Base-by-base conservation (phyloP, 2,888 invertebrate genomes). In the Platycheirus albimanus region DNA sequence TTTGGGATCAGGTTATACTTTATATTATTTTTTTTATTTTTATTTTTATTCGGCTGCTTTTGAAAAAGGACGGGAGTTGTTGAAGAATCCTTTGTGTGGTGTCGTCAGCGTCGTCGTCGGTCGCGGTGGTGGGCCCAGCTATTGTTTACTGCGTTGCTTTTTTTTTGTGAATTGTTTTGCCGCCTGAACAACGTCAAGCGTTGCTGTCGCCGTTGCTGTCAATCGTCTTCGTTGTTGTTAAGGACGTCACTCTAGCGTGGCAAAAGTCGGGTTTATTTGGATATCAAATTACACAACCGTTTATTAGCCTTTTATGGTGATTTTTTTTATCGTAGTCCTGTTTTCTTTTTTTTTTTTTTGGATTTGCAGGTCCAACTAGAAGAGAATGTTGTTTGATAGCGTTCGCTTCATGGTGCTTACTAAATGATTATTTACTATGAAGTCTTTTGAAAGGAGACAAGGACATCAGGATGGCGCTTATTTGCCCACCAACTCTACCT, bases 261-360 rank as follows among this genome's bases (percentile, higher is more conserved):
- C 49, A 83, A 77, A 83, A 83, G 81, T 72, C 78, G 67, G 71
- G 78, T 83, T 83, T 83, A 78, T 83, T 83, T 83, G 78, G 83
- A 78, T 83, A 83, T 83, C 72, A 83, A 83, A 83, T 83, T 78
- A 83, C 83, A 83, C 83, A 64, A 83, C 72, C 72, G 78, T 83
- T 83, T 83, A 83, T 83, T 83, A 72, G 78, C 83, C 78, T 69
- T 83, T 74, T 83, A 81, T 83, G 78, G 74, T 45, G 77, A 64
- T 72, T 75, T 58, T 56, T 52, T 30, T 8, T 10, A 24, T 38
- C 30, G 28, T 51, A 10, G 2, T n/a, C 30, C 28, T 61, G 33
- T 51, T 45, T 51, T 61, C 13, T 49, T 33, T 24, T 41, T 43
- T 17, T 58, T 30, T 70, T 47, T 24, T 0, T 30, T 33, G 30